Evolutionary conservation across 2,113 vertebrate species (phyloP), one percentile per base, ranked within the genome.

Genomic region (Calyptomena viridis): DNA sequence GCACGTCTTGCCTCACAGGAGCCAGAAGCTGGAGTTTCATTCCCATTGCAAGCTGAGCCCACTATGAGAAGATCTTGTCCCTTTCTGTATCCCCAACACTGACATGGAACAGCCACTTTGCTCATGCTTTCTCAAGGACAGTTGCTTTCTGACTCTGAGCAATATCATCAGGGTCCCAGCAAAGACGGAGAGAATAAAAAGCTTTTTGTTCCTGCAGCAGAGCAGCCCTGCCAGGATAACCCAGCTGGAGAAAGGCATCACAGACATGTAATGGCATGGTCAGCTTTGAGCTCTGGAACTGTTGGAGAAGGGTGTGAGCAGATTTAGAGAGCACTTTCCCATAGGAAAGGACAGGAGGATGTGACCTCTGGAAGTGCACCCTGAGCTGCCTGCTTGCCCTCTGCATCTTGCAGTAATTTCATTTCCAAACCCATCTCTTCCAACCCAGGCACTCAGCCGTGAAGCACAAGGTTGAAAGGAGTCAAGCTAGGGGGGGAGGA

Each of bases 311-410:
- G 71, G 18, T 86, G 68, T 55, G 79, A 91, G 35, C 92, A 95
- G 74, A 80, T 96, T 93, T 84, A 78, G 59, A 81, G 82, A 93
- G 84, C 84, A 84, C 49, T 97, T 98, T 97, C 96, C 95, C 97
- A 91, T 94, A 93, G 96, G 97, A 97, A 97, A 95, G 53, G 76
- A 76, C 60, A 50, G 80, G 84, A 96, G 75, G 79, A 84, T 50
- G 12, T 90, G 93, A 96, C 95, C 91, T 96, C 78, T 95, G 95
- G 84, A 76, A 53, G 55, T n/a, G 12, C 49, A 91, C 55, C 73
- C 91, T 86, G 58, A 35, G 49, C 78, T 67, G 74, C n/a, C 77
- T 85, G 22, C 76, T 90, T 66, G 68, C 75, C 79, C 90, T 95
- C 80, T 87, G 56, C 71, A 50, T 58, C 53, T 85, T 67, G 53